Base-by-base conservation (phyloP, 2,888 invertebrate genomes). In the Callyntrura guangdongensis region DNA sequence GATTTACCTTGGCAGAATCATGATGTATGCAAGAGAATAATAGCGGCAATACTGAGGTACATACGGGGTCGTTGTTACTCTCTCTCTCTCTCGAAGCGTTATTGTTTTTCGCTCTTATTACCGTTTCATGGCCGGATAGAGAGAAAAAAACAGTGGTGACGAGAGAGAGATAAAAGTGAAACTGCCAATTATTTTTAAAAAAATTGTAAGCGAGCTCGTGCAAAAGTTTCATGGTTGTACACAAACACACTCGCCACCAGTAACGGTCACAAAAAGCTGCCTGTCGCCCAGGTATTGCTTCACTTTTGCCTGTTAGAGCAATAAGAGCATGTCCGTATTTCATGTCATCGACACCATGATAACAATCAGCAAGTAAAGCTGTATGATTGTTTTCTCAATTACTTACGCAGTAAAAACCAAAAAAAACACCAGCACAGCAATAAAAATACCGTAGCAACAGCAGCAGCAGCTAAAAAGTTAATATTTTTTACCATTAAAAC, bases 151-250 rank as follows among this genome's bases (percentile, higher is more conserved):
- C 45, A 9, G 45, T 64, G 61, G 5, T 64, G 56, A 17, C 61
- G 25, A 27, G 20, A 67, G 72, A 49, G 36, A 36, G 36, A 36
- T 36, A 74, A 74, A 74, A 36, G 49, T 74, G 22, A 79, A 56
- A 56, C 79, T 56, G 56, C 79, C 79, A 79, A 79, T 79, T 79
- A 79, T 36, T 36, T 36, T n/a, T n/a, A n/a, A 36, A 36, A 53
- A 25, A 8, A 20, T 56, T 56, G n/a, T 49, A 27, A 59, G 17
- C 53, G 11, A 59, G n/a, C 6, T 59, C 14, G n/a, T 59, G 17
- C 59, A 59, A 59, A 9, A 67, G 36, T 69, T 69, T 69, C 69
- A 36, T 36, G n/a, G 69, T 36, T 36, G 27, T 4, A 6, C n/a
- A 36, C 12, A 27, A 69, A 69, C 27, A n/a, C 36, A 36, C 36